These are phyloP conservation scores for Hydriomena furcata DNA, from an alignment of 2,888 invertebrate genomes.

Conservation along the genomic window DNA sequence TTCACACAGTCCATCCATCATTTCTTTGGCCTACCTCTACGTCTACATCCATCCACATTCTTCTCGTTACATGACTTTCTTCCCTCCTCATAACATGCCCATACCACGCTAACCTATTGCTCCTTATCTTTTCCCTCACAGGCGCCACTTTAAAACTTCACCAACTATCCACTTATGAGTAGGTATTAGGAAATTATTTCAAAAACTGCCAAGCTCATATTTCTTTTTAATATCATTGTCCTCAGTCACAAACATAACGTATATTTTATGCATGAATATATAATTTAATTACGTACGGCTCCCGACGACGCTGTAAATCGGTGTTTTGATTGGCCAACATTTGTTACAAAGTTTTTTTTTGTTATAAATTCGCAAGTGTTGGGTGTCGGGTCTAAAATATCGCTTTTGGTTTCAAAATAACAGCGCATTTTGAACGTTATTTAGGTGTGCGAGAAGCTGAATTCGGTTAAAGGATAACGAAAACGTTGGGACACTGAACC, in stretches of 20 bases:
- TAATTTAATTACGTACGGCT: slow-evolving; percentile 65
- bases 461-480: not conserved
- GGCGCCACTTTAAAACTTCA: too few species aligned
- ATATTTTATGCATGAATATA: slow-evolving; percentile 64
- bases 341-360: slow-evolving; percentile 32
- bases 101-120: too few species aligned
- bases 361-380: slow-evolving; percentile 11
- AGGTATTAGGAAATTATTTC: too few species aligned
- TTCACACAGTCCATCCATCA: too few species aligned
- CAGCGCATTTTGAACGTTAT: not conserved
- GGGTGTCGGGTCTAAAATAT: slow-evolving; percentile 24
- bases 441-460: not conserved
- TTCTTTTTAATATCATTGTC: slow-evolving; percentile 13
- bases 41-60: too few species aligned
- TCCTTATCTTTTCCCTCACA: too few species aligned
- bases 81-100: too few species aligned
- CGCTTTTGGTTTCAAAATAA: not conserved
- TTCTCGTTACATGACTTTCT: too few species aligned
- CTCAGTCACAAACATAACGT: slow-evolving; percentile 39
- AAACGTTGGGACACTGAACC: too few species aligned
- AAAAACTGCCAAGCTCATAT: slow-evolving; percentile 1
- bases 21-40: too few species aligned
- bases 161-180: too few species aligned
- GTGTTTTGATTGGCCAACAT: slow-evolving; percentile 48
- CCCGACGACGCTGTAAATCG: slow-evolving; percentile 44